Base-by-base conservation (phyloP, 2,113 vertebrate genomes). In the Ophiodon elongatus region DNA sequence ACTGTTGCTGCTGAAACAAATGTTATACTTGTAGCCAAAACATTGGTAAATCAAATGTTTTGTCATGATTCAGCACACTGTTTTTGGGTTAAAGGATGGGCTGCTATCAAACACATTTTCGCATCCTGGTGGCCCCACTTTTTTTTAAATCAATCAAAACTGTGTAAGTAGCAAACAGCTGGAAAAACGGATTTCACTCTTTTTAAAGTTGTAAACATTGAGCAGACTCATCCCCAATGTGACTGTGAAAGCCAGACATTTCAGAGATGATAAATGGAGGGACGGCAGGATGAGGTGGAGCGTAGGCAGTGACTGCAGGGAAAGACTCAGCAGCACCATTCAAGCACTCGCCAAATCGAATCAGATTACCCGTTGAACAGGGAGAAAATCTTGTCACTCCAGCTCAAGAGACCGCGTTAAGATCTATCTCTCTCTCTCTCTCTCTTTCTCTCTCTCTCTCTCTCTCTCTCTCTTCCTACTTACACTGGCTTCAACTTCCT, bases 291-390 rank as follows among this genome's bases (percentile, higher is more conserved):
- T 59, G n/a, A 72, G 8, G 47, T 33, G 7, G 45, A 66, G 62
- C 14, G 27, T 29, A 37, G n/a, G 52, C 62, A 17, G 52, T 2
- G 54, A 29, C 29, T 3, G 35, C 63, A 76, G 10, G 13, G 43
- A 54, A 21, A 41, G 60, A 35, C 25, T 71, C 47, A 62, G 66
- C 21, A 11, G 50, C 25, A 15, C 39, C 25, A 15, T 77, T 33
- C 8, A 19, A 63, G n/a, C n/a, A 3, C 50, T 65, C 73, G 43
- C 63, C 72, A 90, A 87, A 21, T 80, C 11, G 0, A 62, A 69
- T 45, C 59, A 83, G 64, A 85, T 91, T 83, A 83, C 14, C 70
- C 7, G 71, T 77, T 65, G 66, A 27, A 85, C 57, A 59, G 21
- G 37, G 54, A 78, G 45, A 76, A 79, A 68, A 81, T 79, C 73